Evolutionary conservation across 2,797 vertebrate genomes (phyloP).

Genomic region (Phalanger gymnotis): DNA sequence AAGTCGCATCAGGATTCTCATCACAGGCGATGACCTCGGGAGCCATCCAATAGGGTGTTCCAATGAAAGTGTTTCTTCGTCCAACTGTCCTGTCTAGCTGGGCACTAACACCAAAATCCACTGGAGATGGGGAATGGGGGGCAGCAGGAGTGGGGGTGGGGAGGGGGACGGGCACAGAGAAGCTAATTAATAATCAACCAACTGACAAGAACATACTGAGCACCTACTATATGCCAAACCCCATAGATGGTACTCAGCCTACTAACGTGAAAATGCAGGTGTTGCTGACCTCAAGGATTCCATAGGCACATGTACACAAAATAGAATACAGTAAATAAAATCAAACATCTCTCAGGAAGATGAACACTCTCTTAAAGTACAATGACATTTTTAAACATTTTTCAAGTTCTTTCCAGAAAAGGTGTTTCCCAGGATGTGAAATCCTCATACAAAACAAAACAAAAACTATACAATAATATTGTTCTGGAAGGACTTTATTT

Average conservation of each 20-base stretch:
- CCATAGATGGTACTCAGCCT: not conserved
- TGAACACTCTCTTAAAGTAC: not conserved
- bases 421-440: not conserved
- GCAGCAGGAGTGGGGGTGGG: constrained; percentile 56
- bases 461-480: not conserved
- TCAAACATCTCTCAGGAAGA: not conserved
- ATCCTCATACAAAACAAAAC: not conserved
- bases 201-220: not conserved
- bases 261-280: not conserved
- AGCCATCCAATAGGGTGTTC: constrained; percentile 99
- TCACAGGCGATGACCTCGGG: constrained; percentile 99
- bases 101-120: constrained; percentile 98
- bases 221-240: not conserved
- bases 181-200: not conserved
- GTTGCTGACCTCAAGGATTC: not conserved
- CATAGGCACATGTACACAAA: not conserved
- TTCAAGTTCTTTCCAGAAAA: not conserved
- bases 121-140: constrained; percentile 82
- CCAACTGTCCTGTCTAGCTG: constrained; percentile 98
- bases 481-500: not conserved
- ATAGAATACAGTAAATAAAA: not conserved
- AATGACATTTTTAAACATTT: not conserved
- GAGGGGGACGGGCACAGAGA: constrained; percentile 29
- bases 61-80: constrained; percentile 98
- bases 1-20: constrained; percentile 98